These are phyloP conservation scores for Ctenomys sociabilis DNA, from an alignment of 2,113 vertebrate species.

Conservation along the genomic window DNA sequence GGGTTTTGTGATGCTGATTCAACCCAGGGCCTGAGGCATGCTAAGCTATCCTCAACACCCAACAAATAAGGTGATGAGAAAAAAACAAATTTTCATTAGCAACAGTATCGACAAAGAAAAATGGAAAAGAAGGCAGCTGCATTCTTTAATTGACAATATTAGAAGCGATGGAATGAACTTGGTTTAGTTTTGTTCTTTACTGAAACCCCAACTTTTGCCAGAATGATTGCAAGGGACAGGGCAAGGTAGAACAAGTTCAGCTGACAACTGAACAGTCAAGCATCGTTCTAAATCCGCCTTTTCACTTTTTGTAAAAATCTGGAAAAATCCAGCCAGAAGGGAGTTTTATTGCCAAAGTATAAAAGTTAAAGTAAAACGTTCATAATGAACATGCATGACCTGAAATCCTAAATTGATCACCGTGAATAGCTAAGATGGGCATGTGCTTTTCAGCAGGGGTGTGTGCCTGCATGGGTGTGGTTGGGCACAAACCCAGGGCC, in stretches of 20 bases:
- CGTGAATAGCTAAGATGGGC: background rate
- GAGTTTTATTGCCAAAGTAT: background rate
- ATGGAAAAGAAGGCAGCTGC: background rate
- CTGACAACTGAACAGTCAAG: background rate
- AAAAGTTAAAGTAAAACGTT: background rate
- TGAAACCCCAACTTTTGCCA: background rate
- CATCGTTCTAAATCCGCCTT: background rate
- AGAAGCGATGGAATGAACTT: background rate
- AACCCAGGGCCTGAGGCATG: background rate
- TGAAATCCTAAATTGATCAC: background rate
- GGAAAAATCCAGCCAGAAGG: background rate
- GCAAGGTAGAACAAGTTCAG: background rate
- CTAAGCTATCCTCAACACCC: background rate
- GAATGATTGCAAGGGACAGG: background rate
- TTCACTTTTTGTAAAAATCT: background rate
- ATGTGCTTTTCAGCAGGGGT: background rate
- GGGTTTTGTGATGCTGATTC: background rate
- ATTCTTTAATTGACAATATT: background rate
- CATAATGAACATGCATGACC: background rate
- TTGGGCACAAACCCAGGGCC: background rate
- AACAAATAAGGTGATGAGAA: background rate
- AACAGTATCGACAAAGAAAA: background rate
- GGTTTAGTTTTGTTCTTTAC: background rate
- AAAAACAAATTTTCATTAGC: slow-evolving; percentile 11
- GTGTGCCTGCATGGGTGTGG: background rate